A percentile compares a stretch with the other conserved stretches of the same genome.
Evolutionary conservation across 2,113 vertebrate genomes (phyloP).

Genomic region (Lagopus leucura): DNA sequence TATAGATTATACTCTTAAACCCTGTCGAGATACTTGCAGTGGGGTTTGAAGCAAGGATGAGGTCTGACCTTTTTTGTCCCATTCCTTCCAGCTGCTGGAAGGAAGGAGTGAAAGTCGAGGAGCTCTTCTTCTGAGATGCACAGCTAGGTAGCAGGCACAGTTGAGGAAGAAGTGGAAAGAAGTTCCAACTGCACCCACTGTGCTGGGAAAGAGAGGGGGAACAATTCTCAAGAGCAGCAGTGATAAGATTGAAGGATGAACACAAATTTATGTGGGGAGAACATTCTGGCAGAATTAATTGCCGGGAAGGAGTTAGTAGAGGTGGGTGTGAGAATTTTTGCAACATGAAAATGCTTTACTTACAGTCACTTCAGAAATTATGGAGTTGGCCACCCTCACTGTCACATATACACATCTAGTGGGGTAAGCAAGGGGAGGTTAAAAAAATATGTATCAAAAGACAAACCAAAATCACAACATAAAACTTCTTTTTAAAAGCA

Average conservation of each 20-base stretch:
- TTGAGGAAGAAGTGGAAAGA: slow-evolving; percentile 41
- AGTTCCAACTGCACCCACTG: slow-evolving; percentile 32
- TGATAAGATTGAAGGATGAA: slow-evolving; percentile 58
- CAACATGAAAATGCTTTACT: slow-evolving; percentile 65
- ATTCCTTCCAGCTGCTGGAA: background rate
- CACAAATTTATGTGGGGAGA: slow-evolving; percentile 52
- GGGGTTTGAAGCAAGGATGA: background rate
- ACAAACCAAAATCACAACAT: background rate
- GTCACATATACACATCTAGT: slow-evolving; percentile 2
- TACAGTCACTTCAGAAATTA: slow-evolving; percentile 53
- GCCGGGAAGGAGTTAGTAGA: slow-evolving; percentile 59
- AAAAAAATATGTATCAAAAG: background rate
- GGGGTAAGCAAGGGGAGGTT: slow-evolving; percentile 8
- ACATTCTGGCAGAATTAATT: slow-evolving; percentile 73
- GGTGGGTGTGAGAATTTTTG: slow-evolving; percentile 71
- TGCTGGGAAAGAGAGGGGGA: slow-evolving; percentile 2
- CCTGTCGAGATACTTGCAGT: background rate
- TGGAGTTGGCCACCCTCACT: slow-evolving; percentile 62
- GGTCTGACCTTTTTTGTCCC: background rate
- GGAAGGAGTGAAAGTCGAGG: background rate
- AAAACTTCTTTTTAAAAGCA: background rate
- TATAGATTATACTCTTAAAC: background rate
- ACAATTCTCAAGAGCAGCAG: slow-evolving; percentile 22
- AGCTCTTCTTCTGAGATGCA: background rate
- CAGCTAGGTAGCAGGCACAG: background rate